Conservation (phyloP, 2,797 vertebrate species). For the Varecia variegata region DNA sequence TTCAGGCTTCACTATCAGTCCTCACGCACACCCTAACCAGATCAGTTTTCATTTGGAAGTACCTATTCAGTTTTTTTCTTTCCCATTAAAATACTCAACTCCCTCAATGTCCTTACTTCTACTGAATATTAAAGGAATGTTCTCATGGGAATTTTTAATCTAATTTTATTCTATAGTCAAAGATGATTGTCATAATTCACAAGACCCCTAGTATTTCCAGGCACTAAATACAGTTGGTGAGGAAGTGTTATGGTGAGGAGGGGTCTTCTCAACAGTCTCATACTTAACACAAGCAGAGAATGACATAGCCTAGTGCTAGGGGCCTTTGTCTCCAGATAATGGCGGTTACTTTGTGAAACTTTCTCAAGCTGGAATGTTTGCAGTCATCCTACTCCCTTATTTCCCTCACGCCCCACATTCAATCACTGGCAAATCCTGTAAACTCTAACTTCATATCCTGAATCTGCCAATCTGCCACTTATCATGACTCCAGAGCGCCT, state of each 20-base stretch:
- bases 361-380: neutral
- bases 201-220: neutral
- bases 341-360: neutral
- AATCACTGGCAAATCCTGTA: neutral
- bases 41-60: neutral
- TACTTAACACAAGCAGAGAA: neutral
- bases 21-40: neutral
- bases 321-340: neutral
- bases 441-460: neutral
- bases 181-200: neutral
- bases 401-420: neutral
- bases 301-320: neutral
- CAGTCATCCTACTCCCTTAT: neutral
- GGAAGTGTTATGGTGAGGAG: neutral
- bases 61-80: neutral
- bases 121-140: neutral
- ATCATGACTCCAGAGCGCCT: neutral
- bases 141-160: neutral
- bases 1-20: neutral
- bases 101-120: neutral
- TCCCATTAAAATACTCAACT: neutral
- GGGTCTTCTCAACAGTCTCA: neutral
- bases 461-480: neutral
- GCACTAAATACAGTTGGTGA: neutral
- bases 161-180: neutral